Evolutionary conservation across 2,797 vertebrate species (phyloP).

Genomic region (Rhinatrema bivittatum): DNA sequence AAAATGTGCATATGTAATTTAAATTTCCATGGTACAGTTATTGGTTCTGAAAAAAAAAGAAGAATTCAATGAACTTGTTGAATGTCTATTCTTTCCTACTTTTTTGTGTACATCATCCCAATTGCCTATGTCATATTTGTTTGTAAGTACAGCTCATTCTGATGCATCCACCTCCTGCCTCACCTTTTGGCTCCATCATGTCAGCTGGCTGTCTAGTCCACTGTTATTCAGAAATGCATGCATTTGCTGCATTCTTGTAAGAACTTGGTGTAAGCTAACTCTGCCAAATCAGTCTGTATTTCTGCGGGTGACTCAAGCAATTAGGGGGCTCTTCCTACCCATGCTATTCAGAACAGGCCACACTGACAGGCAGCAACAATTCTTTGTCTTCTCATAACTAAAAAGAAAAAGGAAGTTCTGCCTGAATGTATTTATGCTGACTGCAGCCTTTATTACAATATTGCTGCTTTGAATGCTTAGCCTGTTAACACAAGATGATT

Average conservation of each 20-base stretch:
- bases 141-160: background rate
- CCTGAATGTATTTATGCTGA: no score
- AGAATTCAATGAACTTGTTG: accelerated
- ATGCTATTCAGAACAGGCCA: slow-evolving; percentile 22
- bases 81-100: background rate
- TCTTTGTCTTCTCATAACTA: background rate
- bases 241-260: slow-evolving; percentile 1
- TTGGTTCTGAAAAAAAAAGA: no score
- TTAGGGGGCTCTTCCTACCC: slow-evolving; percentile 57
- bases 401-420: slow-evolving; percentile 1
- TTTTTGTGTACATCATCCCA: background rate
- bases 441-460: no score
- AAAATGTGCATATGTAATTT: background rate
- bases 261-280: slow-evolving; percentile 7
- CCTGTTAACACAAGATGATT: no score
- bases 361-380: background rate
- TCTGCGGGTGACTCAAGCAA: slow-evolving; percentile 26
- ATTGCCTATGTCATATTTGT: background rate
- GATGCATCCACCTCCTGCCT: slow-evolving; percentile 10
- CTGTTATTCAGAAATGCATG: slow-evolving; percentile 3
- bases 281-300: slow-evolving; percentile 14
- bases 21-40: background rate
- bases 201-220: slow-evolving; percentile 15
- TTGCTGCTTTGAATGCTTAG: no score
- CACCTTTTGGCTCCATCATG: background rate